Base-by-base conservation (phyloP, 2,888 invertebrate species). In the Meganola albula region DNA sequence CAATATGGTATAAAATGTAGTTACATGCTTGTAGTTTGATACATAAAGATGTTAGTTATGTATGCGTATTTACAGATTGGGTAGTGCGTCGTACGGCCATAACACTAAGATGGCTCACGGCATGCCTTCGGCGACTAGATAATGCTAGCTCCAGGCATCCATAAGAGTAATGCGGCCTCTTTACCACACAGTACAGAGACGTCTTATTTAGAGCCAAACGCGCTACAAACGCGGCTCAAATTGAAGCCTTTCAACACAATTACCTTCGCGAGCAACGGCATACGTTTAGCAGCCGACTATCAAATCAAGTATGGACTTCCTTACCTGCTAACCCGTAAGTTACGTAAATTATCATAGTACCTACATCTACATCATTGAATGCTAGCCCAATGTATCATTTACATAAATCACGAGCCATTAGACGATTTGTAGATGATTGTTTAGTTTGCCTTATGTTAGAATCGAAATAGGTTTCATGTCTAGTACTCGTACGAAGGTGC, bases 181-280 rank as follows among this genome's bases (percentile, higher is more conserved):
- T 80, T 76, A 78, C 74, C 69, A 66, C 70, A 66, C 71, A 58
- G 65, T 68, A 63, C 65, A 65, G 58, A 73, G 77, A 84, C 82
- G 79, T 84, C 84, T 84, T 82, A 84, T 82, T 84, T 79, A 83
- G 74, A 63, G 48, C 69, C 74, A 74, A 76, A 77, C 68, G 64
- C 68, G 72, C 69, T 58, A 57, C 70, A 71, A 76, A 74, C 65
- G 59, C 67, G 63, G 55, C 59, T 70, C 63, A 82, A 84, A 84
- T 83, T 82, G 82, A 73, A 66, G 76, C 74, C 72, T 80, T 82
- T 83, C 82, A 78, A 62, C 71, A 68, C 76, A 80, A 78, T 80
- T 75, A 75, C 74, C 66, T 59, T 51, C 58, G 62, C 71, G 48
- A 69, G 61, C 68, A 58, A 63, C 56, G 51, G 53, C 58, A 57